phyloP scores from a whole-genome alignment of 2,113 vertebrate species.

The Colistium nudipinnis region DNA sequence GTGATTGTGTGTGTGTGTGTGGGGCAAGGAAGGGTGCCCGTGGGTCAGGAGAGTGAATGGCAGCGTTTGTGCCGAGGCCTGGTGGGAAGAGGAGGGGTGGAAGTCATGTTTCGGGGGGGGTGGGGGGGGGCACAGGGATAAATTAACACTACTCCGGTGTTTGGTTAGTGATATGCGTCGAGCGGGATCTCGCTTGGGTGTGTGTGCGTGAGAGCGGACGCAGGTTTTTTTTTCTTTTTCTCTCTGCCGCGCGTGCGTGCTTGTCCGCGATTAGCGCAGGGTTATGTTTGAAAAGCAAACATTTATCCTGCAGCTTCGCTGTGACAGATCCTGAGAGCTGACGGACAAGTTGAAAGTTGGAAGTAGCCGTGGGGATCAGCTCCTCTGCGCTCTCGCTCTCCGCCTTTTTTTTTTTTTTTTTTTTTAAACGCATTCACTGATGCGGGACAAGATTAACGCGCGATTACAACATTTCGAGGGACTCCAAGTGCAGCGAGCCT shows the following conservation, averaged over 20 bases:
- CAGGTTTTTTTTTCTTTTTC: too few relatives aligned
- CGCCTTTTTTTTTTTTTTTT: conserved; percentile 9
- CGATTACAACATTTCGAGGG: conserved; percentile 31
- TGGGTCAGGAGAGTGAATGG: conserved; percentile 67
- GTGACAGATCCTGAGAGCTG: conserved; percentile 55
- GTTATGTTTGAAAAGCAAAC: conserved; percentile 69
- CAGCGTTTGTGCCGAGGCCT: conserved; percentile 58
- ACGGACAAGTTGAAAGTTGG: conserved; percentile 42
- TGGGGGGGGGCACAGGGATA: conserved; percentile 46
- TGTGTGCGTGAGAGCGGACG: conserved; percentile 36
- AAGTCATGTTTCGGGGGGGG: conserved; percentile 33
- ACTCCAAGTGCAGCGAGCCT: conserved; percentile 6
- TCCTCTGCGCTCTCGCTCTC: conserved; percentile 23
- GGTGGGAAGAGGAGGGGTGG: conserved; percentile 35
- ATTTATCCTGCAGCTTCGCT: conserved; percentile 57
- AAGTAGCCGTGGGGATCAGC: conserved; percentile 29
- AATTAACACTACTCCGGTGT: conserved; percentile 65
- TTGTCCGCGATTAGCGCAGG: conserved; percentile 43
- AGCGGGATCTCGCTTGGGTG: conserved; percentile 49
- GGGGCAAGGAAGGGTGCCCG: conserved; percentile 51
- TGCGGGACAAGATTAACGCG: conserved; percentile 23
- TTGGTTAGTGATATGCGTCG: conserved; percentile 64
- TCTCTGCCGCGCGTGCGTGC: conserved; percentile 1
- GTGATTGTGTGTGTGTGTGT: too few relatives aligned
- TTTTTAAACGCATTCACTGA: conserved; percentile 34